Evolutionary conservation across 1,140 invertebrate species (phyloP).

Genomic region (Aradophagus sp.): DNA sequence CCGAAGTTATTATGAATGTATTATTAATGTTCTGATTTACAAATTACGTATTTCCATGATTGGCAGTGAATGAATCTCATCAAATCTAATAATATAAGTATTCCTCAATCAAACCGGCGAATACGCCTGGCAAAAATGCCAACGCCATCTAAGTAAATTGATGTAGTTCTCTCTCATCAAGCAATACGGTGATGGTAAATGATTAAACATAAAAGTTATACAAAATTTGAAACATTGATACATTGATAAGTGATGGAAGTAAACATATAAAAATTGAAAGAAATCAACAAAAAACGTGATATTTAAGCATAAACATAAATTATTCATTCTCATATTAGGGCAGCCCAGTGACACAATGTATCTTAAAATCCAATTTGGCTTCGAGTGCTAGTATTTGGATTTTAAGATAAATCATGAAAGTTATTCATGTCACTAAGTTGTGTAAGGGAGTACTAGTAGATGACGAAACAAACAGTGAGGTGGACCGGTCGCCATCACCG

Average conservation of each 20-base stretch:
- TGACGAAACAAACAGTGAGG: conserved; percentile 18
- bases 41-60: conserved; percentile 24
- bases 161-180: conserved; percentile 27
- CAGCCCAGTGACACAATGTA: no score
- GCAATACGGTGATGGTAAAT: conserved; percentile 42
- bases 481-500: no score
- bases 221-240: conserved; percentile 1
- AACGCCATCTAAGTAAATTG: conserved; percentile 11
- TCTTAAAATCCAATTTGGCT: no score
- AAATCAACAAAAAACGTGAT: no score
- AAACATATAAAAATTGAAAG: conserved; percentile 2
- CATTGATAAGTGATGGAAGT: not conserved
- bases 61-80: conserved; percentile 55
- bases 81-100: conserved; percentile 14
- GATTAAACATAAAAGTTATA: conserved; percentile 14
- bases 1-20: no score
- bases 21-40: no score
- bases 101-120: conserved; percentile 11
- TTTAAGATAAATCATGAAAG: conserved; percentile 9
- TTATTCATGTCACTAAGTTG: no score
- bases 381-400: conserved; percentile 26
- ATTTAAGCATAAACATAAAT: no score
- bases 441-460: conserved; percentile 33
- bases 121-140: conserved; percentile 14
- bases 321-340: no score